Evolutionary conservation across 2,113 vertebrate species (phyloP).

Genomic region (Nestor notabilis): DNA sequence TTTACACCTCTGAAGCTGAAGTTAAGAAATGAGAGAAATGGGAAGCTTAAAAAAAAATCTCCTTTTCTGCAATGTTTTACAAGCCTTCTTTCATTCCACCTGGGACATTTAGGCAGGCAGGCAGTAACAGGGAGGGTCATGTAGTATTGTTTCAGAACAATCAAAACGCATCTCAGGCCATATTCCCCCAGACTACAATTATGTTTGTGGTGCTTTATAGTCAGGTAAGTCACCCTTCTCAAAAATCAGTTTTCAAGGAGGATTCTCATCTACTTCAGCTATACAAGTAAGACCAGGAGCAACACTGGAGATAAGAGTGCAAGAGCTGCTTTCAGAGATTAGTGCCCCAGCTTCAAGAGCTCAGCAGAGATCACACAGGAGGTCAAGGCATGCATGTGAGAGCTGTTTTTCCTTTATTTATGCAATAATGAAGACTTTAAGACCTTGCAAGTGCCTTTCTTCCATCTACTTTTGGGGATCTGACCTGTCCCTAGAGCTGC

Average conservation of each 20-base stretch:
- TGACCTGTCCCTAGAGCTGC: background rate
- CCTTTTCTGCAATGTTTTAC: background rate
- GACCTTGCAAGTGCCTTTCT: background rate
- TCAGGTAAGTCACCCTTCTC: background rate
- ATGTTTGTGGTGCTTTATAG: background rate
- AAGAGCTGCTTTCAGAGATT: conserved; percentile 23
- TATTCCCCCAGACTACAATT: background rate
- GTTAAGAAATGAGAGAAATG: background rate
- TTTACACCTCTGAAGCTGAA: background rate
- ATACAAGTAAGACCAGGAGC: background rate
- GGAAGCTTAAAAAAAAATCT: background rate
- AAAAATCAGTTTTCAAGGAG: conserved; percentile 13
- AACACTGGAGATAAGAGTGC: background rate
- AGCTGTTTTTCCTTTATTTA: background rate
- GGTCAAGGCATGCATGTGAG: background rate
- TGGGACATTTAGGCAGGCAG: background rate
- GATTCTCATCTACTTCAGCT: background rate
- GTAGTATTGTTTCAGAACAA: background rate
- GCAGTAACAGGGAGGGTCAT: rapidly evolving
- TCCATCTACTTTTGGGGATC: background rate
- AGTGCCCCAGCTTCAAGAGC: background rate
- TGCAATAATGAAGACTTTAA: background rate
- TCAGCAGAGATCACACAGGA: background rate
- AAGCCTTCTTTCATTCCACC: background rate
- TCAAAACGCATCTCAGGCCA: background rate